phyloP scores from a whole-genome alignment of 2,888 invertebrate species.

The Philaethria dido region DNA sequence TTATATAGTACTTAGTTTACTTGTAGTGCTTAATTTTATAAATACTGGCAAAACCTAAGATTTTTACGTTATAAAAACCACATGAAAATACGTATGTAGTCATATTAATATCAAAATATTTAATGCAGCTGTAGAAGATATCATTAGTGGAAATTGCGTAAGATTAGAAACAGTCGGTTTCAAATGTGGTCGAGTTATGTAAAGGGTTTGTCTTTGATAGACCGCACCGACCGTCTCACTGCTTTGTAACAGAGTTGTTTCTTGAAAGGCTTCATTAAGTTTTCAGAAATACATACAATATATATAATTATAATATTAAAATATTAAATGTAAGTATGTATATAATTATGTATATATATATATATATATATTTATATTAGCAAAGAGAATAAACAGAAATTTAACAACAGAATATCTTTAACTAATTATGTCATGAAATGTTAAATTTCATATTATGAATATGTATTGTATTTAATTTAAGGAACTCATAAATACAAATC shows the following conservation, averaged over 20 bases:
- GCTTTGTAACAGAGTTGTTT: conserved; percentile 48
- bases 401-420: neutral
- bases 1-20: neutral
- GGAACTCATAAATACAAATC: neutral
- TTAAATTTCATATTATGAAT: neutral
- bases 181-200: conserved; percentile 43
- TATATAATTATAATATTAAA: neutral
- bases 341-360: too few species aligned
- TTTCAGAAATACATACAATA: neutral
- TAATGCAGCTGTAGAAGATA: neutral
- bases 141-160: conserved; percentile 10
- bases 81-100: too few species aligned
- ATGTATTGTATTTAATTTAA: neutral
- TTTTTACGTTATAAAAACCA: too few species aligned
- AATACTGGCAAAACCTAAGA: too few species aligned
- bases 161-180: conserved; percentile 15
- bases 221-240: conserved; percentile 53
- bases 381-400: neutral
- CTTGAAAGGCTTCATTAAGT: conserved; percentile 19
- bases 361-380: neutral
- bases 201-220: conserved; percentile 57
- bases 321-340: too few species aligned
- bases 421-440: neutral
- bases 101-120: too few species aligned
- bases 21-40: too few species aligned